Base-by-base conservation (phyloP, 2,888 invertebrate species). In the Argyresthia albistria region DNA sequence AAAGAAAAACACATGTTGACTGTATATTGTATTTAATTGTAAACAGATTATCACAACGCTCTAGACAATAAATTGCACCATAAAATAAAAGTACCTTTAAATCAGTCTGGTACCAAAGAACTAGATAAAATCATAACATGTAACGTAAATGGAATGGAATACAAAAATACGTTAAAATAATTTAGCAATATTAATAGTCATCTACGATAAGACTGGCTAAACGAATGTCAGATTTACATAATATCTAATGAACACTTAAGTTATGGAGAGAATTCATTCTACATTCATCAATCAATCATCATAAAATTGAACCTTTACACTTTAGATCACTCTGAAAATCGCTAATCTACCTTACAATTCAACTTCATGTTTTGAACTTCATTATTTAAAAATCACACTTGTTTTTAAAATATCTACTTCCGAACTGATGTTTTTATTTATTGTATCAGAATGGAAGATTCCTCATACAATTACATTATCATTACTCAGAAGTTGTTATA, bases 1-100 rank as follows among this genome's bases (percentile, higher is more conserved):
- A 39, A 39, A 3, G 8, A 39, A 4, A 11, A 11, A 1, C 8
- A 39, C 39, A 35, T 35, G 36, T 14, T 48, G 48, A 25, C 37
- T 48, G 48, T 83, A 83, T 84, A 82, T 73, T 79, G 76, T 80
- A 80, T 80, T 75, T 83, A 84, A 82, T 83, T 81, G 79, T 80
- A 87, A 87, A 86, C 82, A 78, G 81, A 83, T 86, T 87, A 87
- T 87, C 87, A 87, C 87, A 87, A 87, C 84, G 84, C 83, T 84
- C 84, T 86, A 86, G 78, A 87, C 78, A 81, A 42, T 82, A 83
- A 83, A 87, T 87, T 87, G 87, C 87, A 87, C 86, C 86, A 82
- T 83, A 80, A 86, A 83, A 84, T 76, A 82, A 87, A 84, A 78
- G 87, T 86, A 87, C 86, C 86, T 71, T 78, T 74, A 87, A 87